Conservation (phyloP, 2,113 vertebrate species). For the Cairina moschata region DNA sequence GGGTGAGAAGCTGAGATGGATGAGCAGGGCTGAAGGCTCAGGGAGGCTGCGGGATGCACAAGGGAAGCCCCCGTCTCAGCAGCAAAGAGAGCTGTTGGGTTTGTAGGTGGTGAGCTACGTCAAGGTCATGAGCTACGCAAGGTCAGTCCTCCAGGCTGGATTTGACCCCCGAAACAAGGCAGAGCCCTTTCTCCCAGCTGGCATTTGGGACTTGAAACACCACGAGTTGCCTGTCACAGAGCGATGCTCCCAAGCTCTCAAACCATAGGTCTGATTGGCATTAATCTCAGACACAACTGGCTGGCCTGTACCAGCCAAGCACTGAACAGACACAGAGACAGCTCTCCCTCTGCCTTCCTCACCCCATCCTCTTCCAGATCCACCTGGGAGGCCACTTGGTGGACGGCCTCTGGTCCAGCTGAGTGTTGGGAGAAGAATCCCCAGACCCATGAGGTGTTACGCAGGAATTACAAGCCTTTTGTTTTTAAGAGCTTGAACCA, state of each 20-base stretch:
- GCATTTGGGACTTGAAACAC: background rate
- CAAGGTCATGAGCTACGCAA: background rate
- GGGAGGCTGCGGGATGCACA: background rate
- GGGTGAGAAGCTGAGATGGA: background rate
- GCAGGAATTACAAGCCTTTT: background rate
- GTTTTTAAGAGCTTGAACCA: background rate
- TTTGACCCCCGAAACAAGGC: background rate
- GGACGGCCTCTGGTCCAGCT: background rate
- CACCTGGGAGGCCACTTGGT: background rate
- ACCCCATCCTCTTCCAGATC: background rate
- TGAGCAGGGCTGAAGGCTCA: background rate
- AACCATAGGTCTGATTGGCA: background rate
- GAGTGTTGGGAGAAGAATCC: background rate
- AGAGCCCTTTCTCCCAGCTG: background rate
- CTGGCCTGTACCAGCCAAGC: background rate
- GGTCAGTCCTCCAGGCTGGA: background rate
- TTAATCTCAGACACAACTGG: background rate
- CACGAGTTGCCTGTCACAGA: background rate
- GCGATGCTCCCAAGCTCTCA: background rate
- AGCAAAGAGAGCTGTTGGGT: background rate
- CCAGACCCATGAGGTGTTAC: background rate
- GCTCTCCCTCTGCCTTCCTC: background rate
- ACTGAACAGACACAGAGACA: background rate
- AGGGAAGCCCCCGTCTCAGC: background rate
- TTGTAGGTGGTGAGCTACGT: background rate